These are phyloP conservation scores for Gonatopus flavifemur DNA, from an alignment of 1,140 invertebrate species.

Conservation along the genomic window DNA sequence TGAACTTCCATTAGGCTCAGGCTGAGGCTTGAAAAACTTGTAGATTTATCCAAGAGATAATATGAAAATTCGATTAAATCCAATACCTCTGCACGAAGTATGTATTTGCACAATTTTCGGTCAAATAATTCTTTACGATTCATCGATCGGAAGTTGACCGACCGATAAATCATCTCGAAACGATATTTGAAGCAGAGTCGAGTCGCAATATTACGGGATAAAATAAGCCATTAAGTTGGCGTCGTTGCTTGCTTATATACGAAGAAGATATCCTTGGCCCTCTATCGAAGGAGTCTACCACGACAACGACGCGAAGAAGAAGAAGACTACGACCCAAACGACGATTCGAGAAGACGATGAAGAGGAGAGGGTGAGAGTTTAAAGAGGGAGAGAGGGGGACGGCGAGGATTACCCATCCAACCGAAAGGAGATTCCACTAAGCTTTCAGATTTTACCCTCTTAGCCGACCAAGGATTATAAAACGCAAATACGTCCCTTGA, in stretches of 20 bases:
- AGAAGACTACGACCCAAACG: conserved; percentile 12
- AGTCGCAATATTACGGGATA: conserved; percentile 48
- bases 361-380: conserved; percentile 11
- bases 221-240: conserved; percentile 55
- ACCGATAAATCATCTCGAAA: conserved; percentile 16
- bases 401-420: conserved; percentile 47
- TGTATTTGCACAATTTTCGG: no score
- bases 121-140: conserved; percentile 4
- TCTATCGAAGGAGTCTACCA: no score
- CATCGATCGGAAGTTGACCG: neutral
- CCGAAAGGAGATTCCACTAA: conserved; percentile 56
- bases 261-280: conserved; percentile 35
- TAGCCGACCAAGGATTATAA: conserved; percentile 55
- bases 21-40: no score
- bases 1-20: no score
- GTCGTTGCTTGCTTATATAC: conserved; percentile 32
- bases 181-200: conserved; percentile 23
- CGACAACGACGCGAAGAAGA: conserved; percentile 20
- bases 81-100: no score
- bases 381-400: conserved; percentile 26
- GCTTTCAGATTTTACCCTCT: conserved; percentile 57
- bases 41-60: no score
- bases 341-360: conserved; percentile 15
- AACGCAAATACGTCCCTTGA: conserved; percentile 58
- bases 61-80: no score